Base-by-base conservation (phyloP, 2,113 vertebrate genomes). In the Alethe castanea region DNA sequence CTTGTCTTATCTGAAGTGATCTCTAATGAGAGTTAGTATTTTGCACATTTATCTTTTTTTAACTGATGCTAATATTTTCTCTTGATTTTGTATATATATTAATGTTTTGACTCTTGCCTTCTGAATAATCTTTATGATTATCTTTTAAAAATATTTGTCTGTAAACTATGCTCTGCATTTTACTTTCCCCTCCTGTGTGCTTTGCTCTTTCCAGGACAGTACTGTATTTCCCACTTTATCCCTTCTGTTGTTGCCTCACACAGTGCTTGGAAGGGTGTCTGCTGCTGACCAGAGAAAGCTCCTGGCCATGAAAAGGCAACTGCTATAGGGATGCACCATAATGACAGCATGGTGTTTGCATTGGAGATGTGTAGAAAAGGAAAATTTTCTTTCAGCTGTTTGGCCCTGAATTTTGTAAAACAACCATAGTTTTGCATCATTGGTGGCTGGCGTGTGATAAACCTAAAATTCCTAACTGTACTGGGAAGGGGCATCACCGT, bases 261-360 rank as follows among this genome's bases (percentile, higher is more conserved):
- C 17, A 17, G 36, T 84, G 28, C 31, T 81, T 67, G 56, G 56
- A 57, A 11, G 24, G 48, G 11, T 28, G 36, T 15, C 84, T 86
- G 64, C 12, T 78, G 47, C 31, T 67, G 72, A 38, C 38, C 29
- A n/a, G n/a, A n/a, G 73, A n/a, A 42, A 73, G 26, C 72, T 70
- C 11, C 38, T 0, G 13, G 19, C 60, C 6, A 0, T 64, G 26
- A 19, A 25, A 28, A 26, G 52, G 65, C 56, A 62, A 3, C 14
- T 8, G 22, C 44, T 40, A 0, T n/a, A 36, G 73, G 14, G 11
- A 19, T 44, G 5, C 0, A 0, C 33, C 9, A 0, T 10, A 28
- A 20, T 22, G 19, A 17, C 31, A 73, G 9, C 54, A 38, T 12
- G n/a, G 19, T 26, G 4, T 78, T 70, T 81, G 18, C 20, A 0